A percentile compares a stretch with the other conserved stretches of the same genome.
Conservation (phyloP, 2,888 invertebrate genomes). For the Muschampia plurimacula region DNA sequence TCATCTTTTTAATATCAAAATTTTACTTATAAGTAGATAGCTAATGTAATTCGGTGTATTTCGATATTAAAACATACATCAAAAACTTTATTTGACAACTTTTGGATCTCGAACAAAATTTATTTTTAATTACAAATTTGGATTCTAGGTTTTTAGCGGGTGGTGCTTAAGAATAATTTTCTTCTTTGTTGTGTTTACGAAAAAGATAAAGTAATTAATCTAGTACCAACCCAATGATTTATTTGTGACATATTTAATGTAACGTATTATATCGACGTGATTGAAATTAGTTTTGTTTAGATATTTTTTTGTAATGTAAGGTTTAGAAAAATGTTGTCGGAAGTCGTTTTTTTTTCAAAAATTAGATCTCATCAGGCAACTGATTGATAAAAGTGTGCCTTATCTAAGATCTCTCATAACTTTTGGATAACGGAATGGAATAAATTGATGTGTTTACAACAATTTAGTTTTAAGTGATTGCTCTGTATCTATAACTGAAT, state of each 20-base stretch:
- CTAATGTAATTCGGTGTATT: constrained; percentile 62
- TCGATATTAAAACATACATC: constrained; percentile 56
- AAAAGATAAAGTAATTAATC: constrained; percentile 51
- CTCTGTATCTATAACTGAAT: constrained; percentile 55
- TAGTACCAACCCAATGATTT: constrained; percentile 65
- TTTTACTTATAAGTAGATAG: constrained; percentile 70
- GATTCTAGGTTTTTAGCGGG: constrained; percentile 66
- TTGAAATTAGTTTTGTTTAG: constrained; percentile 57
- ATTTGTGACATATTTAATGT: constrained; percentile 54
- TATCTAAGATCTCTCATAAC: constrained; percentile 74
- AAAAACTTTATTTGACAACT: constrained; percentile 57
- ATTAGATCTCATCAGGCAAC: constrained; percentile 79
- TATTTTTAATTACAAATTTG: constrained; percentile 57
- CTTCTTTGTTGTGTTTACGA: constrained; percentile 57
- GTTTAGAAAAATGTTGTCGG: constrained; percentile 68
- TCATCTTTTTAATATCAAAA: constrained; percentile 49
- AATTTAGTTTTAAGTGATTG: constrained; percentile 60
- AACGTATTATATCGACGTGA: constrained; percentile 78
- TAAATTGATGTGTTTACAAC: constrained; percentile 58
- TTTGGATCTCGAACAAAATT: constrained; percentile 77
- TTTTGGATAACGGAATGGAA: constrained; percentile 66
- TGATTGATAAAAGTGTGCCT: constrained; percentile 60
- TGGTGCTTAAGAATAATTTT: constrained; percentile 73
- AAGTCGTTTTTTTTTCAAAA: constrained; percentile 70
- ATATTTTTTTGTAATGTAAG: constrained; percentile 61